Base-by-base conservation (phyloP, 2,113 vertebrate genomes). In the Cepphus grylle region DNA sequence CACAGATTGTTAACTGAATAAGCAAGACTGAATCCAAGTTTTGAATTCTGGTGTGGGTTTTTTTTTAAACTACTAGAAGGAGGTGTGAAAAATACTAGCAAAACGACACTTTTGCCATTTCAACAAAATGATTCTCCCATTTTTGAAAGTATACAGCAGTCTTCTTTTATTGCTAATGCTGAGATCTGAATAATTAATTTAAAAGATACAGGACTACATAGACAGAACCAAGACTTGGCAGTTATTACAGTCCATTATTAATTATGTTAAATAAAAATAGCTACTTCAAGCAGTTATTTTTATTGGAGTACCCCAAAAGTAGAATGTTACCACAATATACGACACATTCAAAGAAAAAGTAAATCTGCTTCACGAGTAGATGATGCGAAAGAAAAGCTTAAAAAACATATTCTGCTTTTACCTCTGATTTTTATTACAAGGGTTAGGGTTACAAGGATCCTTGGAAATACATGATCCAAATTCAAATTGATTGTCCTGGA, bases 401-500 rank as follows among this genome's bases (percentile, higher is more conserved):
- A 65, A 69, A 69, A 59, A 56, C 11, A 9, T 15, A 55, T 62
- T 87, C 36, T 85, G 84, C 43, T 73, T 94, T 98, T 96, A 99
- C 99, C 99, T 99, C 96, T 99, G 99, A 95, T 97, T 99, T 96
- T 98, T 99, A 38, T 94, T 98, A 86, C 99, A 99, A 77, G 98
- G 99, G 78, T 99, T 99, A 62, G 97, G 97, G 66, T 97, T 97
- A 86, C 99, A 99, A 16, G 99, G 99, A 93, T 99, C 98, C 83
- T 98, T 99, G 87, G 98, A 98, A 77, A 98, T 97, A 86, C 99
- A 99, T 0, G 98, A 98, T 80, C 99, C 99, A 80, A 99, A 99
- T 83, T 99, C 98, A 97, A 99, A 99, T 34, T 99, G 99, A 72
- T 98, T 98, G 97, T 99, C 99, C 84, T 98, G 98, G 91, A 99